Base-by-base conservation (phyloP, 1,140 invertebrate species). In the Antheraea pernyi region DNA sequence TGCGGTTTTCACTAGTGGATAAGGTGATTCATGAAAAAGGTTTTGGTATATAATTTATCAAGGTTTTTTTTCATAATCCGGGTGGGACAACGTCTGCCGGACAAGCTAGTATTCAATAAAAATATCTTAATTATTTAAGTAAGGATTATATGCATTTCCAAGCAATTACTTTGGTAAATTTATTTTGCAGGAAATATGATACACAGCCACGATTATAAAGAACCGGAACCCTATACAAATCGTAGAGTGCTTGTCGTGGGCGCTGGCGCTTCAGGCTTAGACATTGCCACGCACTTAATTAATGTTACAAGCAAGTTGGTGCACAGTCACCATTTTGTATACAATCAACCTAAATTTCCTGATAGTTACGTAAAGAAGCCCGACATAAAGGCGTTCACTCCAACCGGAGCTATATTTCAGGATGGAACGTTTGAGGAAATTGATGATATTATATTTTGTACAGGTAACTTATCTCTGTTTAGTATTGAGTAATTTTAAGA, bases 171-270 rank as follows among this genome's bases (percentile, higher is more conserved):
- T 30, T 59, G 16, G 8, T 42, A n/a, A 16, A 19, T 60, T 22
- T 19, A 19, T 19, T 72, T 84, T 80, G 13, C 74, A 93, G 92
- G 92, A 53, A 83, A 78, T 22, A 77, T 92, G 19, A 82, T 96
- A 5, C 98, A 99, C 88, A 98, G 97, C 78, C 97, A 98, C 77
- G 95, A 97, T 83, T 99, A 98, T 86, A 94, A 97, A 80, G 91
- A 91, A 3, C 95, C 96, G 0, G 94, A 95, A n/a, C 63, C 80
- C 0, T 98, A 95, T 80, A 80, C 83, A 67, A 94, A 91, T 68
- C 94, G 96, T 72, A 93, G 77, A n/a, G 97, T 98, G 0, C 87
- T 97, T 0, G 93, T 98, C 16, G 89, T 99, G 19, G 98, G 98
- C 11, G 96, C 96, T 61, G 97, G 97, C n/a, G 95, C 97, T 37